Evolutionary conservation across 2,113 vertebrate genomes (phyloP), one percentile per base, ranked within the genome.

Genomic region (Ictalurus furcatus): DNA sequence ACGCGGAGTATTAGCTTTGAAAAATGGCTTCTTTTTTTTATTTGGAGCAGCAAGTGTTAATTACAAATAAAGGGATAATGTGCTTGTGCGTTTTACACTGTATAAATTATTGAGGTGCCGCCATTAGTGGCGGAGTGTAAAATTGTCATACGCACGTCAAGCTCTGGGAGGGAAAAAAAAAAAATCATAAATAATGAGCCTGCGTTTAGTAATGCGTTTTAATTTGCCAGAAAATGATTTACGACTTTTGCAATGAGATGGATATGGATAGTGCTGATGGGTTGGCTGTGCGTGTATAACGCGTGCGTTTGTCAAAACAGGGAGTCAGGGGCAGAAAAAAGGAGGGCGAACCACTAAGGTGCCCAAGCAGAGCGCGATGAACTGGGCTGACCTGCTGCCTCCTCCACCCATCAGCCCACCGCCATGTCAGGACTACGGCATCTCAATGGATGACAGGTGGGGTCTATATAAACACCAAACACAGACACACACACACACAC

Each of bases 271-370:
- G 61, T 21, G 21, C 37, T 69, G 65, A 87, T 40, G 67, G 67
- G 69, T 48, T 61, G 54, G n/a, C 74, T 61, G 14, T 7, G 16
- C 30, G 37, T 79, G 21, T 65, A 34, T 91, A 28, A 61, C 61
- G 54, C 28, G n/a, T 56, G 91, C 88, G 13, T 85, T 67, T 91
- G 87, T 89, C 65, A 81, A 93, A 28, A 80, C 93, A 99, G 98
- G 98, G 90, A 99, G 98, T 94, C 98, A 99, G 96, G 98, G 98
- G 91, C 98, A 99, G 89, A 99, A 99, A 93, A 99, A 99, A 92
- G 97, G 97, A 83, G 94, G 96, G 58, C 95, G 98, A 4, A 97
- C 97, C 74, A 97, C 97, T 59, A 99, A 98, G 95, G 95, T 96
- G 87, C 95, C 97, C 56, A 99, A 99, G 92, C 98, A 98, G 93